Evolutionary conservation across 2,113 vertebrate genomes (phyloP).

Genomic region (Boleophthalmus pectinirostris): DNA sequence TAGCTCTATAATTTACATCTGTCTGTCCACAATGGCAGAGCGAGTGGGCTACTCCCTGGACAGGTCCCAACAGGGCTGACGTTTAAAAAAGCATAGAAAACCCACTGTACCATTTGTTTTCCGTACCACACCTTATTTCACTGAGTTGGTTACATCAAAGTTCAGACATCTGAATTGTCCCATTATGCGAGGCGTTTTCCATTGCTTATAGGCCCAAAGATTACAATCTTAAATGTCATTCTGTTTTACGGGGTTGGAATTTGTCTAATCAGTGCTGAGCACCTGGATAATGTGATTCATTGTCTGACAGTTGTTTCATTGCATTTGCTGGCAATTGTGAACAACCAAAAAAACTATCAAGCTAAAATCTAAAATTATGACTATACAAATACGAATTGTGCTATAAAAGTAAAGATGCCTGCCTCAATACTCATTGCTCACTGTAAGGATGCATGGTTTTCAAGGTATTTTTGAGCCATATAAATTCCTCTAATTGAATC

Average conservation of each 20-base stretch:
- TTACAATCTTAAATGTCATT: background rate
- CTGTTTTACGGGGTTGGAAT: background rate
- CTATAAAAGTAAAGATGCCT: no score
- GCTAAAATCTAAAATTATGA: no score
- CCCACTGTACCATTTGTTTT: background rate
- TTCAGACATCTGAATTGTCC: background rate
- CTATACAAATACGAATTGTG: no score
- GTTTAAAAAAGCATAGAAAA: background rate
- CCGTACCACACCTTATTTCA: background rate
- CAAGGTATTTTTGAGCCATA: background rate
- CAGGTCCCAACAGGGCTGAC: slow-evolving; percentile 1
- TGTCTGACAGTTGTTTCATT: background rate
- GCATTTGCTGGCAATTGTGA: background rate
- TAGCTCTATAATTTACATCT: background rate
- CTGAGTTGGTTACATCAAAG: background rate
- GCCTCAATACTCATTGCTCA: background rate
- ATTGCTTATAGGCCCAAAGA: background rate
- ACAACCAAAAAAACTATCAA: background rate
- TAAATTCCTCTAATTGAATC: background rate
- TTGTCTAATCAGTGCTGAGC: background rate
- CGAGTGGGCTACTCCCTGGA: slow-evolving; percentile 7
- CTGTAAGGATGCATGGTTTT: background rate
- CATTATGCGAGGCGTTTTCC: background rate
- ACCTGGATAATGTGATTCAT: background rate
- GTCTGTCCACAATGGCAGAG: background rate